Percentiles rank a stretch among this genome's conserved stretches.
These are phyloP conservation scores for Standfussiana lucernea DNA, from an alignment of 2,888 invertebrate species.

Conservation along the genomic window DNA sequence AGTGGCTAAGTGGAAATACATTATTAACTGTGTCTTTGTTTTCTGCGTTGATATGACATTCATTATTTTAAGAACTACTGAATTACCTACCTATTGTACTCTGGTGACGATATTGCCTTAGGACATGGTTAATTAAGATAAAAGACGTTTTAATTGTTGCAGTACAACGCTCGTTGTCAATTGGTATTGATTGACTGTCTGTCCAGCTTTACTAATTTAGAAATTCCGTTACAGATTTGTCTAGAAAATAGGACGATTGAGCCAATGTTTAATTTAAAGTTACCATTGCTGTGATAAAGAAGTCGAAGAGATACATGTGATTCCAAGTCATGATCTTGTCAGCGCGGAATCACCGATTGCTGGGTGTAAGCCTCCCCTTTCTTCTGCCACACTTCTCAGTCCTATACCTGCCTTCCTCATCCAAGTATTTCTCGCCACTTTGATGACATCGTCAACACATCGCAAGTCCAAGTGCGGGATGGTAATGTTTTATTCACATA, in stretches of 20 bases:
- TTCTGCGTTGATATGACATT: not conserved
- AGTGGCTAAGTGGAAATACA: constrained; percentile 34
- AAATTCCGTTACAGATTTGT: not conserved
- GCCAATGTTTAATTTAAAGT: not conserved
- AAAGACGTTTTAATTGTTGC: constrained; percentile 20
- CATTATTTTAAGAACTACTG: not conserved
- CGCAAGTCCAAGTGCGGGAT: not conserved
- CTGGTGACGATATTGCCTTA: constrained; percentile 12
- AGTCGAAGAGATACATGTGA: too few relatives aligned
- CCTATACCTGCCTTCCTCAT: not conserved
- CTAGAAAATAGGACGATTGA: not conserved
- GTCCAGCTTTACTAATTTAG: not conserved
- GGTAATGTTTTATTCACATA: not conserved
- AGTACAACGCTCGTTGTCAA: not conserved
- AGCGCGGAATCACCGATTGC: not conserved
- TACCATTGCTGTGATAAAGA: too few relatives aligned
- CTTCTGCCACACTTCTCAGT: not conserved
- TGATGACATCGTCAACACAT: not conserved
- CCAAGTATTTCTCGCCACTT: not conserved
- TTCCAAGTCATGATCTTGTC: not conserved
- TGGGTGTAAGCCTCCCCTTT: not conserved
- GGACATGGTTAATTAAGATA: constrained; percentile 17
- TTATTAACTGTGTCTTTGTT: constrained; percentile 43
- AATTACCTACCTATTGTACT: not conserved
- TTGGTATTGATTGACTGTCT: constrained; percentile 8